These are phyloP conservation scores for Nibea coibor DNA, from an alignment of 2,113 vertebrate genomes.

Conservation along the genomic window DNA sequence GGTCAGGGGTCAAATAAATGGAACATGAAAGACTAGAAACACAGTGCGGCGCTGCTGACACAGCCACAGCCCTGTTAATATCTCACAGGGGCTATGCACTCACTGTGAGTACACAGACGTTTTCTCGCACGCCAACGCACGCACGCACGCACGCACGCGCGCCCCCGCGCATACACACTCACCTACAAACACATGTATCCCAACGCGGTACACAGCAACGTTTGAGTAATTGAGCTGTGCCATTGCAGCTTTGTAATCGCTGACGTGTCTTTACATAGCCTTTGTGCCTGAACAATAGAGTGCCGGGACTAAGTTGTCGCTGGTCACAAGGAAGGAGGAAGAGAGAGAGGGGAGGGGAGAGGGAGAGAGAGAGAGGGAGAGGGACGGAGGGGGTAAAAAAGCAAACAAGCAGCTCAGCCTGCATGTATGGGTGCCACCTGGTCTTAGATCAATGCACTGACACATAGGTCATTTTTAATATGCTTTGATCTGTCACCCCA, in stretches of 20 bases:
- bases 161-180: conserved; percentile 31
- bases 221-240: conserved; percentile 81
- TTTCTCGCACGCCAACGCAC: not conserved
- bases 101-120: conserved; percentile 44
- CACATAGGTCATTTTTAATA: conserved; percentile 82
- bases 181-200: conserved; percentile 64
- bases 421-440: conserved; percentile 77
- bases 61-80: conserved; percentile 80
- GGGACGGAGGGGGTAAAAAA: conserved; percentile 4
- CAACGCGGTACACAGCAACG: conserved; percentile 60
- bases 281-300: conserved; percentile 79
- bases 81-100: conserved; percentile 72
- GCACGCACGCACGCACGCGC: not conserved
- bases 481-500: conserved; percentile 80
- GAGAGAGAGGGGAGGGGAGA: conserved; percentile 13
- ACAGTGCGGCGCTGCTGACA: conserved; percentile 76
- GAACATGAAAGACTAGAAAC: conserved; percentile 83
- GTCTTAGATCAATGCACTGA: conserved; percentile 81
- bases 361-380: conserved; percentile 8
- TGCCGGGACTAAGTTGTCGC: conserved; percentile 72
- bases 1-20: conserved; percentile 84
- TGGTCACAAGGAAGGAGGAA: conserved; percentile 68
- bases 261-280: conserved; percentile 79
- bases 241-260: conserved; percentile 79
- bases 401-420: conserved; percentile 53